Evolutionary conservation across 2,113 vertebrate genomes (phyloP), one percentile per base, ranked within the genome.

Genomic region (Amphilophus citrinellus): DNA sequence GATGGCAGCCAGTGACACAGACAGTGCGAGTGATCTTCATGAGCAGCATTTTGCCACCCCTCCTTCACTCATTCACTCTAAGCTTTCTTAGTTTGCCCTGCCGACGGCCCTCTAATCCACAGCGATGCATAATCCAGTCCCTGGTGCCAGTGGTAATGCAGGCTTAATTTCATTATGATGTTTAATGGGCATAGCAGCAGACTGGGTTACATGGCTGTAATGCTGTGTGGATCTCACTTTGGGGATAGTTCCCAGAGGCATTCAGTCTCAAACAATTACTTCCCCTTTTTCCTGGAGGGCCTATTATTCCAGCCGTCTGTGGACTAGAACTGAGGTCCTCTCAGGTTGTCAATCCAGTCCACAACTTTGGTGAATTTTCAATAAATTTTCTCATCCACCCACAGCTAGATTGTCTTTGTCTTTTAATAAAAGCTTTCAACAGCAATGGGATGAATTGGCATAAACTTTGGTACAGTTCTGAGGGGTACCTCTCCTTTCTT

Each of bases 151-250:
- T 83, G 83, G 88, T 92, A 91, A 88, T 88, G 81, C 76, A 57
- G 89, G 60, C 89, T 91, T 93, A 86, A 92, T 93, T 92, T 94
- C 80, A 93, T 94, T 94, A 91, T 84, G 83, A 87, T 89, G 90
- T 89, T 90, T 92, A 93, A 94, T 91, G 87, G 92, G 90, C 88
- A 86, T 83, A 91, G 83, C 87, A 79, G 61, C 84, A 83, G 86
- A 78, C 87, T 10, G 65, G 87, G 79, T 86, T 84, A 87, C 84
- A 87, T 4, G 35, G 61, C 84, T 59, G 60, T 60, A 39, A 77
- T 86, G 77, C 81, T 66, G 59, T 73, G 62, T 80, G 78, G 84
- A 71, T 88, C 82, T 85, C 3, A 20, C 79, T 83, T 47, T 61
- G 76, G 76, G 77, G 80, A 60, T 18, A 7, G 78, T 30, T 89